These are phyloP conservation scores for Stigmatopora argus DNA, from an alignment of 2,113 vertebrate genomes.

Conservation along the genomic window DNA sequence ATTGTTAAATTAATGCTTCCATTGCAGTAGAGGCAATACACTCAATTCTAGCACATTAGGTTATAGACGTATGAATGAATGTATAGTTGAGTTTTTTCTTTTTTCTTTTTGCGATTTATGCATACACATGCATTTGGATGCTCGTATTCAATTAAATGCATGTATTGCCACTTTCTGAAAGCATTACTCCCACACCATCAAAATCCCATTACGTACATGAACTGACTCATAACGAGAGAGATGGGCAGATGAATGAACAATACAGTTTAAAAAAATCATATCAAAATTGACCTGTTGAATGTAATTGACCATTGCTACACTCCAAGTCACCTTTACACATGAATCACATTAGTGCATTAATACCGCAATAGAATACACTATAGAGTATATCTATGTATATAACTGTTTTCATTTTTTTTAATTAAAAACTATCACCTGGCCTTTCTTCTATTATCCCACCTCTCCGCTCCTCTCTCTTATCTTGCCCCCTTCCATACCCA, in stretches of 20 bases:
- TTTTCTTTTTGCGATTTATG: conserved; percentile 35
- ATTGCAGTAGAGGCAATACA: conserved; percentile 48
- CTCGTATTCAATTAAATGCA: conserved; percentile 51
- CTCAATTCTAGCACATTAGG: conserved; percentile 38
- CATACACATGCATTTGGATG: conserved; percentile 24
- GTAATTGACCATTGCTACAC: conserved; percentile 37
- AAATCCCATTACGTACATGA: conserved; percentile 71
- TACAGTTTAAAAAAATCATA: conserved; percentile 28
- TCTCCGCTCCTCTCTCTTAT: conserved; percentile 1
- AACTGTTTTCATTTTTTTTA: conserved; percentile 9
- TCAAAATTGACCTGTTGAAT: conserved; percentile 41
- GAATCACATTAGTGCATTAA: conserved; percentile 33
- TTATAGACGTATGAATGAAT: conserved; percentile 36
- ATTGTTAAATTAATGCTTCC: conserved; percentile 34
- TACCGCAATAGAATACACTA: conserved; percentile 17
- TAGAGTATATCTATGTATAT: conserved; percentile 8
- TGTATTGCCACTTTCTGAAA: conserved; percentile 71
- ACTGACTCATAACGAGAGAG: conserved; percentile 65
- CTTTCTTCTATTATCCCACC: conserved; percentile 15
- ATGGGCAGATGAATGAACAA: conserved; percentile 6
- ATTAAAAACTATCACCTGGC: conserved; percentile 28
- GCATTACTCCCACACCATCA: conserved; percentile 66
- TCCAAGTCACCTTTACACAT: conserved; percentile 13
- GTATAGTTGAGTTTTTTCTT: neutral
- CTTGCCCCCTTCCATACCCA: conserved; percentile 72